phyloP scores from a whole-genome alignment of 2,888 invertebrate genomes.

The Drosophila neotestacea region DNA sequence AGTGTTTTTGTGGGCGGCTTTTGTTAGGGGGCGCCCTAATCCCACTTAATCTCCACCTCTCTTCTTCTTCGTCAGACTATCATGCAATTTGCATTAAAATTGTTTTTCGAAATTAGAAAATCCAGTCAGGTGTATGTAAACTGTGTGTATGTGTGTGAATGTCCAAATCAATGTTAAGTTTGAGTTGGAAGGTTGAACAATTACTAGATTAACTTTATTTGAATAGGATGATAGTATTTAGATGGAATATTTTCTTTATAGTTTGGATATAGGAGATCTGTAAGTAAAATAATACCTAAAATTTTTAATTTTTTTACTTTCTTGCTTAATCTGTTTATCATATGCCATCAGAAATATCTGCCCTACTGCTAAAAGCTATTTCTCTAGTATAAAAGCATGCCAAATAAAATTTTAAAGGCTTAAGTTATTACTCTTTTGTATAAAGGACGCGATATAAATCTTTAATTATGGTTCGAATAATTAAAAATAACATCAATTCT shows the following conservation, averaged over 20 bases:
- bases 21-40: slow-evolving; percentile 60
- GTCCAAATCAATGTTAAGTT: background rate
- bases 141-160: background rate
- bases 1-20: slow-evolving; percentile 60
- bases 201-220: background rate
- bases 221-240: background rate
- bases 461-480: too few species aligned
- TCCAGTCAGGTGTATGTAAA: slow-evolving; percentile 53
- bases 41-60: background rate
- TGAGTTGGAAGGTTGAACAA: background rate
- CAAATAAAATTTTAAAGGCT: too few species aligned
- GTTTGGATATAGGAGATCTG: too few species aligned
- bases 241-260: background rate
- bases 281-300: too few species aligned
- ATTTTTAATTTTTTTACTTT: too few species aligned
- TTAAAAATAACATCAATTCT: too few species aligned
- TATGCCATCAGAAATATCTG: too few species aligned
- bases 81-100: slow-evolving; percentile 73
- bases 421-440: too few species aligned
- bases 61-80: slow-evolving; percentile 12
- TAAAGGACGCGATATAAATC: too few species aligned
- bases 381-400: too few species aligned
- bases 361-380: too few species aligned
- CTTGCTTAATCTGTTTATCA: too few species aligned
- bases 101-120: slow-evolving; percentile 73